Percentiles rank a stretch among this genome's conserved stretches.
Evolutionary conservation across 2,797 vertebrate species (phyloP).

Genomic region (Sternotherus odoratus): DNA sequence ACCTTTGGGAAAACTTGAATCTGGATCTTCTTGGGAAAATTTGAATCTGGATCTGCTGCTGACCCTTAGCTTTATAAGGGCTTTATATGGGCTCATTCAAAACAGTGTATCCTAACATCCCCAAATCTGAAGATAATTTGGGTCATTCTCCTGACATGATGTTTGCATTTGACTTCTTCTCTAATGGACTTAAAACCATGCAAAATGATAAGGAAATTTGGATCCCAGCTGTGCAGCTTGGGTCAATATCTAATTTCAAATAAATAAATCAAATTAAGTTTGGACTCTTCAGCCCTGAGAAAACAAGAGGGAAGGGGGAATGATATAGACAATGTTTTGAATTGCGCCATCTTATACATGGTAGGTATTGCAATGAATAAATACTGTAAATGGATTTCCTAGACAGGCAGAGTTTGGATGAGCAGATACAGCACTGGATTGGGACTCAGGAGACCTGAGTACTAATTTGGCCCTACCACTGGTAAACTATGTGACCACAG

Average conservation of each 20-base stretch:
- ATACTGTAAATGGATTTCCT: neutral
- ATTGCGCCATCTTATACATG: neutral
- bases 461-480: neutral
- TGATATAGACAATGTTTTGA: neutral
- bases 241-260: neutral
- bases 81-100: neutral
- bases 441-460: neutral
- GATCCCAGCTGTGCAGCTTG: neutral
- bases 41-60: neutral
- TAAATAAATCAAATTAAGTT: neutral
- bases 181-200: neutral
- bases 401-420: neutral
- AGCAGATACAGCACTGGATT: fast-evolving
- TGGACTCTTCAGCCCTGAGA: neutral
- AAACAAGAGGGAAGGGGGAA: neutral
- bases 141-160: neutral
- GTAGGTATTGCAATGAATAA: neutral
- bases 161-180: neutral
- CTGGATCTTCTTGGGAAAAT: no score
- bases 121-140: neutral
- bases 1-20: neutral
- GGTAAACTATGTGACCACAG: neutral
- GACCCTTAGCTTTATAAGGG: neutral
- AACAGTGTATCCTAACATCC: neutral
- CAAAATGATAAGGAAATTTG: neutral